Base-by-base conservation (phyloP, 1,140 invertebrate genomes). In the Epicauta chinensis region DNA sequence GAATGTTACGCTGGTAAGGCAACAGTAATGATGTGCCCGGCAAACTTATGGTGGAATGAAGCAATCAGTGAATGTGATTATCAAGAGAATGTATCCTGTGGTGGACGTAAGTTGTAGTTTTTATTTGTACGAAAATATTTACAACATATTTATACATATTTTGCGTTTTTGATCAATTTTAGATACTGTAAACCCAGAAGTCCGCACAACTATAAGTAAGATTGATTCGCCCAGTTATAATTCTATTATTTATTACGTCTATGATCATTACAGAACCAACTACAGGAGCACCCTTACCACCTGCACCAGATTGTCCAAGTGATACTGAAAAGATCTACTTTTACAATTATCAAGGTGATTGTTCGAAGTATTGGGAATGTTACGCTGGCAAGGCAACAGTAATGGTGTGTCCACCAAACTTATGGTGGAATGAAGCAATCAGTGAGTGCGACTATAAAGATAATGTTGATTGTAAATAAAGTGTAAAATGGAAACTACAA, bases 61-160 rank as follows among this genome's bases (percentile, higher is more conserved):
- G 46, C 38, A 30, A 49, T 49, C 9, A 49, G 46, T 16, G 36
- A 49, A 16, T 49, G 46, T 49, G 46, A 49, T 49, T 49, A 49
- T 49, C 36, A 34, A 9, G 46, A 38, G 40, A 29, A 39, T 40
- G 38, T 49, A 1, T 3, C 6, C 13, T 49, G 46, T 30, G 31
- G 23, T 7, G 4, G 4, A 2, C 4, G 23, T 23, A 23, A 23
- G 23, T n/a, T n/a, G n/a, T n/a, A n/a, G n/a, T n/a, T n/a, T n/a
- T n/a, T n/a, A n/a, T n/a, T n/a, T n/a, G n/a, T n/a, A n/a, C n/a
- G n/a, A n/a, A n/a, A n/a, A n/a, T n/a, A n/a, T n/a, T n/a, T n/a
- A n/a, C n/a, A n/a, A n/a, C n/a, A n/a, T n/a, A n/a, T n/a, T n/a
- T n/a, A n/a, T n/a, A n/a, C n/a, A n/a, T n/a, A n/a, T n/a, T n/a